These are phyloP conservation scores for Bombycilla garrulus DNA, from an alignment of 2,113 vertebrate genomes.

Conservation along the genomic window DNA sequence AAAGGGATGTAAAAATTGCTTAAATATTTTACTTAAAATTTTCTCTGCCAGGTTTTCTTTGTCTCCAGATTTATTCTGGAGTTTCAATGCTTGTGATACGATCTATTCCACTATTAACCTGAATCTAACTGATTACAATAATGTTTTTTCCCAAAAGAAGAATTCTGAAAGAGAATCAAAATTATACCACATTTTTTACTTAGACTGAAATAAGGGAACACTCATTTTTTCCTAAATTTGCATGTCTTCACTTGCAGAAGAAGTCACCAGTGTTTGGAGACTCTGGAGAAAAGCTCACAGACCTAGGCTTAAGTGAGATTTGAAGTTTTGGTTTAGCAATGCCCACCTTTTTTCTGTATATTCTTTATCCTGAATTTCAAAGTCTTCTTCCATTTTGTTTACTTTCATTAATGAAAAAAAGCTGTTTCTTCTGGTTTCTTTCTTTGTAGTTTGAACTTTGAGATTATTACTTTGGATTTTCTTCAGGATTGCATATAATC, in stretches of 20 bases:
- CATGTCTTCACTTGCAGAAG: accelerated
- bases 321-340: neutral
- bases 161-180: neutral
- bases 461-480: neutral
- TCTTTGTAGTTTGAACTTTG: neutral
- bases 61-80: neutral
- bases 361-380: neutral
- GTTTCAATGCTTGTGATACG: neutral
- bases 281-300: neutral
- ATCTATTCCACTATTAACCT: neutral
- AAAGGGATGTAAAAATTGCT: accelerated
- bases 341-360: neutral
- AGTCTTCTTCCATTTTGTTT: neutral
- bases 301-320: neutral
- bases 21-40: neutral
- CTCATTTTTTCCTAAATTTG: neutral
- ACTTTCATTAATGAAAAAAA: neutral
- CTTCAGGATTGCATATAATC: neutral
- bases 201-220: neutral
- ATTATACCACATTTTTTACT: neutral
- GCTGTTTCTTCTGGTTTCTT: neutral
- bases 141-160: neutral
- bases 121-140: neutral
- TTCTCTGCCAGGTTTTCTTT: neutral
- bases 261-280: neutral